These are phyloP conservation scores for Leptestheria dahalacensis DNA, from an alignment of 1,140 invertebrate species.

Conservation along the genomic window DNA sequence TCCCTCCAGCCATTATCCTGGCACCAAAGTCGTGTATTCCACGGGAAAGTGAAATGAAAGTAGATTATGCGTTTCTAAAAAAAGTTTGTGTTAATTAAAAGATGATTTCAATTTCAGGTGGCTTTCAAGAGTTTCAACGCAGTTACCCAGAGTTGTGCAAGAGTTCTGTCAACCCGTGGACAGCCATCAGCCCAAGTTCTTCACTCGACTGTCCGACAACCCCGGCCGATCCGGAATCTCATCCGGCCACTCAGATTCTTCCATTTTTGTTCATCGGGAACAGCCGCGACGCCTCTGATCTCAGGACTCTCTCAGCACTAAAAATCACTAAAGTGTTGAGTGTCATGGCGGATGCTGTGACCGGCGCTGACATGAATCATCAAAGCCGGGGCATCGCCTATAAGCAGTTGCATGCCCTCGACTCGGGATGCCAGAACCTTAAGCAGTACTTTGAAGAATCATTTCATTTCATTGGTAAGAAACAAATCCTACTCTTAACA, in stretches of 20 bases:
- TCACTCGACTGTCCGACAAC: constrained; percentile 13
- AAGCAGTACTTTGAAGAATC: constrained; percentile 85
- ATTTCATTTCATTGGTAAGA: constrained; percentile 78
- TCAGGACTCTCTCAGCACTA: constrained; percentile 43
- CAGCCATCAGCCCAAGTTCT: constrained; percentile 15
- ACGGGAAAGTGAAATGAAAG: too few species aligned
- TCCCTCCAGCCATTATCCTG: too few species aligned
- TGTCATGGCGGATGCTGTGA: constrained; percentile 61
- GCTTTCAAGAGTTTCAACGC: constrained; percentile 29
- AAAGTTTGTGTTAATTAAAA: background rate
- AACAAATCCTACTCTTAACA: too few species aligned
- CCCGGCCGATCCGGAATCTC: constrained; percentile 49
- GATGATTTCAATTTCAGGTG: constrained; percentile 25
- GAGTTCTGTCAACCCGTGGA: too few species aligned
- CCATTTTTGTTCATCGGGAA: constrained; percentile 81
- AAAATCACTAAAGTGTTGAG: constrained; percentile 62
- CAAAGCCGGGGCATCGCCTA: constrained; percentile 47
- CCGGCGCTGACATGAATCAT: constrained; percentile 40
- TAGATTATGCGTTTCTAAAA: background rate
- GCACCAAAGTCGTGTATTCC: too few species aligned
- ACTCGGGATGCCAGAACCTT: constrained; percentile 75
- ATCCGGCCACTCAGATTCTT: constrained; percentile 61
- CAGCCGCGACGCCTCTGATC: constrained; percentile 62
- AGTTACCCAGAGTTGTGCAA: constrained; percentile 28
- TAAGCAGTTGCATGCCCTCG: constrained; percentile 64